phyloP scores from a whole-genome alignment of 2,888 invertebrate genomes.

The Cordylochernes scorpioides region DNA sequence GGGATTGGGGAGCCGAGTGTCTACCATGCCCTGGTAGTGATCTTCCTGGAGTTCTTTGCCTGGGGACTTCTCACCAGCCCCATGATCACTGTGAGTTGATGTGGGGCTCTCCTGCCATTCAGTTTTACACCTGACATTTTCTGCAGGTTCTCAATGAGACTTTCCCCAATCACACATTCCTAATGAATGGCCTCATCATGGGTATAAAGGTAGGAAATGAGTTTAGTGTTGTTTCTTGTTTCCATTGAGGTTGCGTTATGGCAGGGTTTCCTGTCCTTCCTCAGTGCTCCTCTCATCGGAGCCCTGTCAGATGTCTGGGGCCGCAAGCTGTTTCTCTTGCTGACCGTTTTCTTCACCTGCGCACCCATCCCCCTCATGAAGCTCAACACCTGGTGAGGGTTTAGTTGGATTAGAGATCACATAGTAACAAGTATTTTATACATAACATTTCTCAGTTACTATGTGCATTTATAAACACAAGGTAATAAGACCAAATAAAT shows the following conservation, averaged over 20 bases:
- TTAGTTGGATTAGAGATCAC: background rate
- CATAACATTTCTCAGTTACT: background rate
- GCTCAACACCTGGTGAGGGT: slow-evolving; percentile 64
- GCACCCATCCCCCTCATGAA: slow-evolving; percentile 96
- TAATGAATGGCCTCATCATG: slow-evolving; percentile 98
- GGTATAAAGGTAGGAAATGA: slow-evolving; percentile 49
- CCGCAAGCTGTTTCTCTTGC: slow-evolving; percentile 79
- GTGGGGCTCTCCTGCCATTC: slow-evolving; percentile 1
- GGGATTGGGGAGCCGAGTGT: slow-evolving; percentile 71
- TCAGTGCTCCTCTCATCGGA: slow-evolving; percentile 86
- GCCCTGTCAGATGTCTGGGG: slow-evolving; percentile 96
- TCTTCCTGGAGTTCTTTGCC: slow-evolving; percentile 98
- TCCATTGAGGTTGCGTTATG: slow-evolving; percentile 14
- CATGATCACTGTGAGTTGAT: slow-evolving; percentile 44
- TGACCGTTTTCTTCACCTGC: slow-evolving; percentile 96
- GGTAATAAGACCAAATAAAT: background rate
- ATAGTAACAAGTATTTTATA: background rate
- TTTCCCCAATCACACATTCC: slow-evolving; percentile 92
- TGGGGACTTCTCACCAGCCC: slow-evolving; percentile 98
- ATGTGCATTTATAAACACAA: background rate
- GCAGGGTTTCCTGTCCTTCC: slow-evolving; percentile 76
- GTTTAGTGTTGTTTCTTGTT: slow-evolving; percentile 1
- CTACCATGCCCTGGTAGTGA: slow-evolving; percentile 92
- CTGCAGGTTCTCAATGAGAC: slow-evolving; percentile 67
- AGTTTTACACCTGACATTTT: slow-evolving; percentile 1